phyloP scores from a whole-genome alignment of 64 coral and sea anemone genomes.

The Porites australiensis region DNA sequence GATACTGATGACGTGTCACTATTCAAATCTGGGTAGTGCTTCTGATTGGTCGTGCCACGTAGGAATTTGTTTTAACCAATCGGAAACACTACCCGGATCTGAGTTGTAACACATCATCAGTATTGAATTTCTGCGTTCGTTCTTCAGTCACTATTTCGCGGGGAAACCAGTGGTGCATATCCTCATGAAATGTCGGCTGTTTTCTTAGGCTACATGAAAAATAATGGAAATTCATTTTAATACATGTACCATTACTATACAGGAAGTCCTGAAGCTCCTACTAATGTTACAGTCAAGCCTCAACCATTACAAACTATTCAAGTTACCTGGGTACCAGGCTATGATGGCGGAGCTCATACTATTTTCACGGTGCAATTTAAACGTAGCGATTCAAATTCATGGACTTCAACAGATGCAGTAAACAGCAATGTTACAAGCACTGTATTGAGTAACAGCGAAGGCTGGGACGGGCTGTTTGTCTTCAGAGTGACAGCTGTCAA shows the following conservation, averaged over 20 bases:
- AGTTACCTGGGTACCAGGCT: constrained; percentile 74
- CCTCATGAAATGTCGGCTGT: no score
- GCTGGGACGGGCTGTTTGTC: constrained; percentile 24
- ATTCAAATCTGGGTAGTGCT: no score
- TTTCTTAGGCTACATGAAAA: not conserved
- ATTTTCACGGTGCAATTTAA: constrained; percentile 46
- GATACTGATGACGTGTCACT: no score
- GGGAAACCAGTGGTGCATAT: no score
- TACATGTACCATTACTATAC: not conserved
- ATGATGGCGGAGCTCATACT: constrained; percentile 25
- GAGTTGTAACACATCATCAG: no score
- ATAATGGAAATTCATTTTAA: not conserved
- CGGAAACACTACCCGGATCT: no score
- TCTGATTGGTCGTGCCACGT: no score
- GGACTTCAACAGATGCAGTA: constrained; percentile 41
- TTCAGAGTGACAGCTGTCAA: constrained; percentile 84
- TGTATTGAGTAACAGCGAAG: constrained; percentile 21
- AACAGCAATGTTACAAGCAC: constrained; percentile 37
- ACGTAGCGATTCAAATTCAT: not conserved
- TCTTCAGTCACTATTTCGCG: no score
- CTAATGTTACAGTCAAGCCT: constrained; percentile 44
- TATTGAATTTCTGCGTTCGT: no score
- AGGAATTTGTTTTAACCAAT: no score
- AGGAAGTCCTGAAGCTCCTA: constrained; percentile 76
- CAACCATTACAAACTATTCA: constrained; percentile 25